A percentile compares a stretch with the other conserved stretches of the same genome.
Conservation (phyloP, 2,113 vertebrate genomes). For the Hemicordylus capensis region DNA sequence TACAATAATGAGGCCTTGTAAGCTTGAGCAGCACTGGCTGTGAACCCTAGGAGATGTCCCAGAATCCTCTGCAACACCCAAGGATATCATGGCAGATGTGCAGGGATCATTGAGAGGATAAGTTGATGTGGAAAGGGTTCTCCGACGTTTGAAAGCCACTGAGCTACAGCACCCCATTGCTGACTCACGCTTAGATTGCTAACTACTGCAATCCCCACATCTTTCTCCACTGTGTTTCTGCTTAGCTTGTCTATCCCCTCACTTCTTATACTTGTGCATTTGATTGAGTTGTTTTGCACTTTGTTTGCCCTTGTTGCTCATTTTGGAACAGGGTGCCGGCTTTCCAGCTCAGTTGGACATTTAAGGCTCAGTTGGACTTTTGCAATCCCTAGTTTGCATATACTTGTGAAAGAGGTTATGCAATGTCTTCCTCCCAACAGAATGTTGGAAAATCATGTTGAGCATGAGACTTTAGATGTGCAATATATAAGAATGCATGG, state of each 20-base stretch:
- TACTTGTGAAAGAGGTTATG: background rate
- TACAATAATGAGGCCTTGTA: background rate
- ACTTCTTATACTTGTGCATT: background rate
- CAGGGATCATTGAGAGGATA: background rate
- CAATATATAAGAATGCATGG: too few relatives aligned
- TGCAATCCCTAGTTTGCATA: background rate
- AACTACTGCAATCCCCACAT: background rate
- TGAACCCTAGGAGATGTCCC: background rate
- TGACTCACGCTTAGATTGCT: background rate
- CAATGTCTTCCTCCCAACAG: too few relatives aligned
- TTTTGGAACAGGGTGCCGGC: background rate
- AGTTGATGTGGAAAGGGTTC: background rate
- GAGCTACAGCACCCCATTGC: background rate
- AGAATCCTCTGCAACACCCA: background rate
- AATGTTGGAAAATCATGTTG: too few relatives aligned
- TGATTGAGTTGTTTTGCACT: background rate
- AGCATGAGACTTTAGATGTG: background rate
- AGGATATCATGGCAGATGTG: background rate
- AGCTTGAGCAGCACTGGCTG: background rate
- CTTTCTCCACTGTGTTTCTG: background rate
- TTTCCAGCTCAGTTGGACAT: background rate
- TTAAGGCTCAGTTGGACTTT: background rate
- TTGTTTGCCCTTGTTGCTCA: background rate
- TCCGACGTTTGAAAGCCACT: background rate
- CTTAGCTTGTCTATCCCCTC: background rate